Evolutionary conservation across 2,113 vertebrate species (phyloP).

Genomic region (Pomatostomus ruficeps): DNA sequence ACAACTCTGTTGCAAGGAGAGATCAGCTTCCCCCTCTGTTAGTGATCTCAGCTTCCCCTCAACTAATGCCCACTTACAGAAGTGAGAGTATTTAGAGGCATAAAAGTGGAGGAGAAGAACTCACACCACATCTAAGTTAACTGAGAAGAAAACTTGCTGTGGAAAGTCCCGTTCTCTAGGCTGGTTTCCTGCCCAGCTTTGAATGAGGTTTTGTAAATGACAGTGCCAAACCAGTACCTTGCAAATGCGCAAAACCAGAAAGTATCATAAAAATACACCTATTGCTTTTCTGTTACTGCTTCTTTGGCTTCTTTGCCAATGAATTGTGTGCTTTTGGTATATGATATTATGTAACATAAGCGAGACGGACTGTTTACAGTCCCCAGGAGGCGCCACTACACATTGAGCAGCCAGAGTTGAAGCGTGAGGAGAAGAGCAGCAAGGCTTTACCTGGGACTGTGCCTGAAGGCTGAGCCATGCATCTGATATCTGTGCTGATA

Average conservation of each 20-base stretch:
- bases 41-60: background rate
- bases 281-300: background rate
- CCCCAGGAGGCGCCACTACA: background rate
- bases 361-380: background rate
- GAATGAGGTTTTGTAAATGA: background rate
- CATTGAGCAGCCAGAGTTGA: background rate
- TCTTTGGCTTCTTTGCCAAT: background rate
- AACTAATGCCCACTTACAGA: background rate
- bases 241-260: background rate
- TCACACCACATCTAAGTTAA: rapidly evolving
- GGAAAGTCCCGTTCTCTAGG: background rate
- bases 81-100: background rate
- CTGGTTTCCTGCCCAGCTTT: background rate
- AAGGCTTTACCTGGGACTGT: constrained; percentile 75
- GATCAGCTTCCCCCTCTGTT: background rate
- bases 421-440: background rate
- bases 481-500: rapidly evolving
- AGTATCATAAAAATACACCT: background rate
- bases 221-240: background rate
- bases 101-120: background rate
- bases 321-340: background rate
- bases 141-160: background rate
- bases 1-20: background rate
- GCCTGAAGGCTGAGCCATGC: constrained; percentile 51
- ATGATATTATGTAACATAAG: background rate